Evolutionary conservation across 2,797 vertebrate species (phyloP), one percentile per base, ranked within the genome.

Genomic region (Hemitrygon akajei): DNA sequence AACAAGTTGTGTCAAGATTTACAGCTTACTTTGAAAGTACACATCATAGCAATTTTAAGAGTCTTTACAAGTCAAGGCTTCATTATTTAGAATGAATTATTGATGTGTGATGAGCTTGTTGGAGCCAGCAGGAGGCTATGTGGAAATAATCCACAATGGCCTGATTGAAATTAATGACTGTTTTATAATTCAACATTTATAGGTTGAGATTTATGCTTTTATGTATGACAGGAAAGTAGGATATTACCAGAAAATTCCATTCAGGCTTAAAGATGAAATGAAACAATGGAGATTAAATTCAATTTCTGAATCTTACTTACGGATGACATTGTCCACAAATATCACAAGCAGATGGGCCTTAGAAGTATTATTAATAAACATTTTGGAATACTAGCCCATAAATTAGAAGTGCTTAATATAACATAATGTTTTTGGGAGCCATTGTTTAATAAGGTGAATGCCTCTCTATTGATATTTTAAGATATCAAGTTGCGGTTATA

Each of bases 71-170:
- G 40, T 58, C 91, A 76, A 58, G 71, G 71, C 40, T 93, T 7
- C 34, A 25, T 56, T 30, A 76, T 76, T 76, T 93, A 76, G 25
- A 76, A 73, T 93, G 71, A 93, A 93, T 93, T 92, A 92, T 92
- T 76, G 71, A 56, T 76, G 14, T 92, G 25, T 92, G 91, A 47
- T 30, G 40, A 75, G 37, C 56, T 58, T 93, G 71, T 47, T 93
- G 37, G 91, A 93, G 91, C 91, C 91, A 93, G 71, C 3, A 1
- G 6, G 71, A 76, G 6, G 71, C 71, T 92, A 27, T 71, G 66
- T 75, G 71, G 12, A 93, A 56, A 92, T 47, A 58, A 58, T 18
- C 25, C 11, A 30, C 25, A 56, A 92, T 25, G 9, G 47, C 73
- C 71, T 76, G 91, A 76, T 16, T 56, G 30, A 93, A 56, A 27